phyloP scores from a whole-genome alignment of 2,888 invertebrate species.

The Leptopilina myrica region DNA sequence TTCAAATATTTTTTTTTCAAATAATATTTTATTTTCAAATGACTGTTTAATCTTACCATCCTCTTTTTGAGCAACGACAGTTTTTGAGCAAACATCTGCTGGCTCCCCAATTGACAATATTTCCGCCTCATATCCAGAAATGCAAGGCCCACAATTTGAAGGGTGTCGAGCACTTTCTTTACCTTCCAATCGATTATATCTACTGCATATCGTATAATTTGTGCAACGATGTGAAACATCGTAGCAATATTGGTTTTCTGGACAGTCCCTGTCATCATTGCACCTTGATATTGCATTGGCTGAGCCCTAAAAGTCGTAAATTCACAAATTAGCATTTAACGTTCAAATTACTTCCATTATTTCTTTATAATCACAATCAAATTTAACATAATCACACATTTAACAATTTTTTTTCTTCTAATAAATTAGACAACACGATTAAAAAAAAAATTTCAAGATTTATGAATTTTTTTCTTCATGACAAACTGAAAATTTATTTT shows the following conservation, averaged over 20 bases:
- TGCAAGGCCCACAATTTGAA: slow-evolving; percentile 55
- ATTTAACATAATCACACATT: neutral
- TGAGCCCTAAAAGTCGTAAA: neutral
- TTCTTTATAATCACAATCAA: neutral
- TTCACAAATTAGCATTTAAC: neutral
- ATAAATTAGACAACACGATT: no score
- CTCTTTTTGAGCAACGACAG: slow-evolving; percentile 26
- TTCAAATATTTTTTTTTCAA: neutral
- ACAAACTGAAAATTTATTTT: no score
- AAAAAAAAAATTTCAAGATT: no score
- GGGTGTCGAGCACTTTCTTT: slow-evolving; percentile 52
- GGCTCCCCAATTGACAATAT: slow-evolving; percentile 36
- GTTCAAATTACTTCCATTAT: neutral
- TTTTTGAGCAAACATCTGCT: slow-evolving; percentile 28
- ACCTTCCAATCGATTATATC: slow-evolving; percentile 56
- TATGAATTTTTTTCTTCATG: no score
- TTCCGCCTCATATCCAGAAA: slow-evolving; percentile 47
- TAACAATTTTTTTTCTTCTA: no score
- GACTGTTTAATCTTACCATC: slow-evolving; percentile 18
- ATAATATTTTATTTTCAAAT: neutral
- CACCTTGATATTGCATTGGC: slow-evolving; percentile 45
- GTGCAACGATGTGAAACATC: slow-evolving; percentile 53
- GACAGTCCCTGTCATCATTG: slow-evolving; percentile 53
- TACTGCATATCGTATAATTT: slow-evolving; percentile 55
- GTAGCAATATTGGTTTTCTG: slow-evolving; percentile 56